These are phyloP conservation scores for Globodera rostochiensis DNA, from an alignment of 1,140 invertebrate species.

Conservation along the genomic window DNA sequence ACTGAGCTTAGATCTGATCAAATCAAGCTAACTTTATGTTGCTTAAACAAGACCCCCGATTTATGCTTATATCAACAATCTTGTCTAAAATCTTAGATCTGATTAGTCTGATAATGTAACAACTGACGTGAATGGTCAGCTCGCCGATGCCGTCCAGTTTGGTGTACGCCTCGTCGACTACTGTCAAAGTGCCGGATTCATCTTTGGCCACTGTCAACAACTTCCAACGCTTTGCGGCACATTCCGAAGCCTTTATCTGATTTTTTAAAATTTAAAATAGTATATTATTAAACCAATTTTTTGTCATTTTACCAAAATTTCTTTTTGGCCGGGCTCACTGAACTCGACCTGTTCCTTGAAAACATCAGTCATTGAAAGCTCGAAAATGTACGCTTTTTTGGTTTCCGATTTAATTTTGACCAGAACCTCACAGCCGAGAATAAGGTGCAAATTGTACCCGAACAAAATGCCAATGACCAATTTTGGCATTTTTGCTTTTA, in stretches of 20 bases:
- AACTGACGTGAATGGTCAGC: neutral
- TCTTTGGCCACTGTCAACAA: neutral
- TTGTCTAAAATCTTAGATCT: no score
- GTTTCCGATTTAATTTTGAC: neutral
- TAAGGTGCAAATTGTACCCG: neutral
- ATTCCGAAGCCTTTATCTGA: neutral
- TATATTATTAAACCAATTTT: no score
- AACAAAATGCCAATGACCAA: neutral
- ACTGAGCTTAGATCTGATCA: no score
- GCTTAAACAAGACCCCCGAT: no score
- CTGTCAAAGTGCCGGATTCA: neutral
- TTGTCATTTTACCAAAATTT: neutral
- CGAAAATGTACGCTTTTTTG: neutral
- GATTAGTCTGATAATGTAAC: no score
- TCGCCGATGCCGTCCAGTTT: neutral
- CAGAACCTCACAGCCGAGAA: neutral
- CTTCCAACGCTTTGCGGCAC: neutral
- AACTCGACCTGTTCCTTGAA: neutral
- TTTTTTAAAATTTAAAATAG: no score
- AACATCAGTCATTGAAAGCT: neutral
- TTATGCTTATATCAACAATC: no score
- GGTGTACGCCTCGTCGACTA: neutral
- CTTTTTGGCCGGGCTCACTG: neutral
- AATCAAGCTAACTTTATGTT: no score
- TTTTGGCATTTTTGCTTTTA: neutral